Evolutionary conservation across 2,113 vertebrate species (phyloP).

Genomic region (Connochaetes taurinus): DNA sequence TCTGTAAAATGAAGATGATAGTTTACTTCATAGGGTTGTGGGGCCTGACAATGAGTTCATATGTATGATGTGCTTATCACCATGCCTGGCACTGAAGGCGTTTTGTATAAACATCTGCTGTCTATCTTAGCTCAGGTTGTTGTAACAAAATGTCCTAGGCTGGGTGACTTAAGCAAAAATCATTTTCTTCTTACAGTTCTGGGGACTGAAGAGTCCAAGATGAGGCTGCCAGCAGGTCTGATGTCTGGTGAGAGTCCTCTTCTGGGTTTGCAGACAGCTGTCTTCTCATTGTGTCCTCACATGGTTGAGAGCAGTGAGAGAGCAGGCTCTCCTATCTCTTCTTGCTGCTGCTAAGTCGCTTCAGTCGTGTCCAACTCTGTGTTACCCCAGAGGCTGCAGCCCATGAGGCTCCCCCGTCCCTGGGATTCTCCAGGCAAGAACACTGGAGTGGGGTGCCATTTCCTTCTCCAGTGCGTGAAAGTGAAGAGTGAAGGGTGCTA

Average conservation of each 20-base stretch:
- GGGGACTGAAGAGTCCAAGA: background rate
- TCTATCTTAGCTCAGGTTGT: background rate
- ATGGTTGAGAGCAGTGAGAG: background rate
- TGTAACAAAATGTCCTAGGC: accelerated
- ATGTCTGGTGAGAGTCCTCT: background rate
- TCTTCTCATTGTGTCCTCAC: background rate
- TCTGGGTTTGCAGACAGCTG: background rate
- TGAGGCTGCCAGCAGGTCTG: background rate
- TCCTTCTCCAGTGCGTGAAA: too few relatives aligned
- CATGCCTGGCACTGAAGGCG: background rate
- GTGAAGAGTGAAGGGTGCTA: background rate
- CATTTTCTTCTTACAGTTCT: background rate
- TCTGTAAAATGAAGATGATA: background rate
- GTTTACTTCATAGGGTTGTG: background rate
- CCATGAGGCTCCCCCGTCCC: background rate
- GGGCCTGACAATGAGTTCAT: background rate
- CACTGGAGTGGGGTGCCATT: background rate
- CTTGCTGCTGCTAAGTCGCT: background rate
- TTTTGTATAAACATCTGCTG: background rate
- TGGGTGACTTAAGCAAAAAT: background rate
- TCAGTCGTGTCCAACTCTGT: background rate
- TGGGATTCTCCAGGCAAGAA: background rate
- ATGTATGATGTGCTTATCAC: background rate
- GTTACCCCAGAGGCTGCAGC: background rate
- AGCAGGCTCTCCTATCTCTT: background rate